phyloP scores from a whole-genome alignment of 2,797 vertebrate genomes.

The Knipowitschia caucasica region DNA sequence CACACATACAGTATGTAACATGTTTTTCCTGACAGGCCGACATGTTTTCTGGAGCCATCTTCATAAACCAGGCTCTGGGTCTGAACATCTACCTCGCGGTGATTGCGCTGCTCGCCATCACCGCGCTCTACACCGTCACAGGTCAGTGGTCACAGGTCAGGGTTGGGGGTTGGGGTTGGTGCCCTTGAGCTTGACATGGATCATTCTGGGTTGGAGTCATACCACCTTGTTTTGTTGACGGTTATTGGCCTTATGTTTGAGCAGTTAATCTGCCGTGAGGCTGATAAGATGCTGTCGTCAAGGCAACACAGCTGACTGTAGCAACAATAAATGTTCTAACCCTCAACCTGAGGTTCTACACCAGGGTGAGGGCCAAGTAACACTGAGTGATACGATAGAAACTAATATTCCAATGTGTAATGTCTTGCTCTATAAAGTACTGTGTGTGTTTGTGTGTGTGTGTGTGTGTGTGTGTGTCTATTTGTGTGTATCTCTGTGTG shows the following conservation, averaged over 20 bases:
- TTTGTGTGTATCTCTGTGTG: too few species aligned
- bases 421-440: too few species aligned
- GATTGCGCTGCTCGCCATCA: conserved; percentile 80
- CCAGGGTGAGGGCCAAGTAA: too few species aligned
- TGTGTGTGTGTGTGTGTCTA: too few species aligned
- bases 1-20: not conserved
- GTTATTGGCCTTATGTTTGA: conserved; percentile 46
- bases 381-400: too few species aligned
- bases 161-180: too few species aligned
- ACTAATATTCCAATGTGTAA: too few species aligned
- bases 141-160: too few species aligned
- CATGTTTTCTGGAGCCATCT: conserved; percentile 94
- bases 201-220: conserved; percentile 56
- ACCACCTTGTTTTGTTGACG: conserved; percentile 7
- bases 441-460: conserved; percentile 2
- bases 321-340: not conserved
- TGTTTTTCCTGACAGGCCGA: conserved; percentile 76
- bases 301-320: not conserved
- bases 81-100: conserved; percentile 90
- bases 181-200: too few species aligned
- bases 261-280: conserved; percentile 48
- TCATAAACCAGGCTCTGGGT: conserved; percentile 87
- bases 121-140: conserved; percentile 89
- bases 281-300: too few species aligned
- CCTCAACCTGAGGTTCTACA: too few species aligned